A percentile compares a stretch with the other conserved stretches of the same genome.
Conservation (phyloP, 2,888 invertebrate genomes). For the Ptychoptera contaminata region DNA sequence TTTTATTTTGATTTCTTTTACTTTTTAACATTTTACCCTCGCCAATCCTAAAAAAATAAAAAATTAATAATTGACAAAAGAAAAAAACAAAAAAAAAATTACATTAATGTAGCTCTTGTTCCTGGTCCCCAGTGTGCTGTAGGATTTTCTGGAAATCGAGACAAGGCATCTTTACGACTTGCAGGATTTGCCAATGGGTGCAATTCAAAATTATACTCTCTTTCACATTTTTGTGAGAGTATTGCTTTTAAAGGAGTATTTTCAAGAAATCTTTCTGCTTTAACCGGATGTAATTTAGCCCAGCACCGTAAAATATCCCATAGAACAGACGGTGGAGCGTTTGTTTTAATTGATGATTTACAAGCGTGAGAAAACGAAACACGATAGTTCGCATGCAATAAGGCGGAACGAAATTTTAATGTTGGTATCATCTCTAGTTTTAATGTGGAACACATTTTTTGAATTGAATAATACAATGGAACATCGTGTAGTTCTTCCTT, state of each 20-base stretch:
- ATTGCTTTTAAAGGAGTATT: slow-evolving; percentile 32
- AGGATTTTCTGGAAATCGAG: slow-evolving; percentile 80
- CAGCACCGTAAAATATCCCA: slow-evolving; percentile 88
- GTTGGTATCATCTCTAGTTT: slow-evolving; percentile 57
- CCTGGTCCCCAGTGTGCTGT: slow-evolving; percentile 85
- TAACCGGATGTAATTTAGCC: slow-evolving; percentile 52
- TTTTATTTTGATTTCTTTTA: slow-evolving; percentile 49
- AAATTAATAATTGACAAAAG: slow-evolving; percentile 2
- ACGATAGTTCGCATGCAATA: slow-evolving; percentile 75
- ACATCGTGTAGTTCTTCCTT: slow-evolving; percentile 66
- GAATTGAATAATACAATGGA: slow-evolving; percentile 77
- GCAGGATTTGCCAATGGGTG: slow-evolving; percentile 59
- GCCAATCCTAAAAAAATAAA: slow-evolving; percentile 36
- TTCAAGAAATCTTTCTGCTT: slow-evolving; percentile 38
- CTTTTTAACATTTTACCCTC: slow-evolving; percentile 44
- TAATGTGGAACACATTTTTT: slow-evolving; percentile 56
- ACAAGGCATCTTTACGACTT: slow-evolving; percentile 53
- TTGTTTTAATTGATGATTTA: slow-evolving; percentile 79
- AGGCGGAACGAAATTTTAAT: slow-evolving; percentile 61
- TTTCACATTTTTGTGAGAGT: slow-evolving; percentile 35
- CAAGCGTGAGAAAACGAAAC: slow-evolving; percentile 88
- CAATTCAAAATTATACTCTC: slow-evolving; percentile 31
- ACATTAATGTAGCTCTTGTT: slow-evolving; percentile 62
- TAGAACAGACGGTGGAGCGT: slow-evolving; percentile 68
- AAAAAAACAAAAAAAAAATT: slow-evolving; percentile 21